Percentiles rank a stretch among this genome's conserved stretches.
phyloP scores from a whole-genome alignment of 2,113 vertebrate genomes.

The Clupea harengus region DNA sequence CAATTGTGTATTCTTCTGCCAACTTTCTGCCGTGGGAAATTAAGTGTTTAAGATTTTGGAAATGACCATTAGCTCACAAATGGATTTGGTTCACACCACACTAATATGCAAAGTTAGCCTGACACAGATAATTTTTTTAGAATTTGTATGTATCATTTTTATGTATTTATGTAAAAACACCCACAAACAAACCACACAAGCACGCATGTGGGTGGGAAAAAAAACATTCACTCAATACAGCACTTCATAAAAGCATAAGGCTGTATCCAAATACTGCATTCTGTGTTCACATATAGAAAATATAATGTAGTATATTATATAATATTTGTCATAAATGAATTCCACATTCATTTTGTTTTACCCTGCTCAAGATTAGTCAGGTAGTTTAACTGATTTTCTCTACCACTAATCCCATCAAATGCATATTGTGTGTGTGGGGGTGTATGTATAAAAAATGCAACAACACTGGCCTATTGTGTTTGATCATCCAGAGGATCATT shows the following conservation, averaged over 20 bases:
- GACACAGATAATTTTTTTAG: background rate
- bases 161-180: background rate
- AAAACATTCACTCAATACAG: background rate
- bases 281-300: background rate
- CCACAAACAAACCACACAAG: slow-evolving; percentile 15
- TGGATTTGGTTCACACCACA: background rate
- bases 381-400: background rate
- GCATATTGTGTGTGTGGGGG: background rate
- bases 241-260: background rate
- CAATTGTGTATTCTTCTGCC: background rate
- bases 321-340: background rate
- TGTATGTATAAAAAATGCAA: background rate
- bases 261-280: background rate
- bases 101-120: background rate
- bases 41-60: background rate
- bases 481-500: background rate
- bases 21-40: background rate
- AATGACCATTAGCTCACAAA: background rate
- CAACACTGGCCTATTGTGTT: background rate
- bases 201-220: background rate
- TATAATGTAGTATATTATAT: too few relatives aligned
- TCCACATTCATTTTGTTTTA: background rate
- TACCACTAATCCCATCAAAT: background rate
- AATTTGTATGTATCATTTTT: background rate
- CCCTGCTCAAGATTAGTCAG: background rate